These are phyloP conservation scores for Struthidea cinerea DNA, from an alignment of 2,113 vertebrate genomes.

Conservation along the genomic window DNA sequence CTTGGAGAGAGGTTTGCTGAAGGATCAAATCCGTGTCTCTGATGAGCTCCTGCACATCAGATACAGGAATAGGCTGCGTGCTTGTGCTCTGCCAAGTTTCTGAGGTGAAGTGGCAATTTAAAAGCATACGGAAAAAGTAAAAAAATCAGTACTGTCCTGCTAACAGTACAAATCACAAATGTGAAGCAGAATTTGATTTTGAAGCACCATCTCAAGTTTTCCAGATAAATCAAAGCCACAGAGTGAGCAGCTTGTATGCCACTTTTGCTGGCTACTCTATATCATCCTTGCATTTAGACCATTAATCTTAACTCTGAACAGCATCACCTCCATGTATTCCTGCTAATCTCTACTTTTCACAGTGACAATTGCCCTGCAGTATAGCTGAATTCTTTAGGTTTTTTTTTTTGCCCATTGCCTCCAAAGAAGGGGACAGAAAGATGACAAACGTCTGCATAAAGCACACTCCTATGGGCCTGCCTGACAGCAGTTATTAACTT, in stretches of 20 bases:
- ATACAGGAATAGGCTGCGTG: not conserved
- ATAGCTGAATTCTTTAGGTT: not conserved
- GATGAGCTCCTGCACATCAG: not conserved
- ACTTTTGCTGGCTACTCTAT: not conserved
- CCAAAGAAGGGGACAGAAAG: not conserved
- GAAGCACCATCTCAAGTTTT: not conserved
- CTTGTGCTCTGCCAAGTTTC: not conserved
- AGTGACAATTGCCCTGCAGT: not conserved
- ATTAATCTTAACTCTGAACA: not conserved
- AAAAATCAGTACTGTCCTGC: not conserved
- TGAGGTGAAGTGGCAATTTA: not conserved
- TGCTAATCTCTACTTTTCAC: not conserved
- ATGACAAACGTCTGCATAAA: not conserved
- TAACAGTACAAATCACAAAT: not conserved
- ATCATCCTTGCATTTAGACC: not conserved
- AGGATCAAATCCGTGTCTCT: not conserved
- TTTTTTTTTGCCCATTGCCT: not conserved
- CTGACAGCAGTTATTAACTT: not conserved
- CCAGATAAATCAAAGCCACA: not conserved
- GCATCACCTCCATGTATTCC: not conserved
- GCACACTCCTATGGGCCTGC: not conserved
- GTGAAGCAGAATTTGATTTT: not conserved
- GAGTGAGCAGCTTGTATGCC: not conserved
- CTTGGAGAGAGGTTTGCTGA: not conserved
- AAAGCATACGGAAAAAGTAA: not conserved